Evolutionary conservation across 2,888 invertebrate genomes (phyloP).

Genomic region (Drosophila formosana): DNA sequence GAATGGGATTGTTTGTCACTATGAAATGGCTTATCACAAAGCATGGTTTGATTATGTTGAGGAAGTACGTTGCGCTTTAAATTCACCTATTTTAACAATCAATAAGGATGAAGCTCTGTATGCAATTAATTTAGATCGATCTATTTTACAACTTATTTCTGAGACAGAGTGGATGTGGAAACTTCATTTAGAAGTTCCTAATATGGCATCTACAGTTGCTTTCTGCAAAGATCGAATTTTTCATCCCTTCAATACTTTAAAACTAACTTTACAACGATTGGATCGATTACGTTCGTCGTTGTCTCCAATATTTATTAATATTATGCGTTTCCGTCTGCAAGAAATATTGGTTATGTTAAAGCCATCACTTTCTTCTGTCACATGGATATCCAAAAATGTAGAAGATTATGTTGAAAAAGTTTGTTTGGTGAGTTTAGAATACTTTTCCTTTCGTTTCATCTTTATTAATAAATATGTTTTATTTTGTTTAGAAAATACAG

Average conservation of each 20-base stretch:
- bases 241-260: constrained; percentile 87
- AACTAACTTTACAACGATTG: constrained; percentile 88
- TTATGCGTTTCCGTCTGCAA: constrained; percentile 89
- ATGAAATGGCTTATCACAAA: constrained; percentile 92
- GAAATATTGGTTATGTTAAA: constrained; percentile 90
- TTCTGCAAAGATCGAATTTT: constrained; percentile 90
- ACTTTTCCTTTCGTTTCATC: neutral
- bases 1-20: constrained; percentile 92
- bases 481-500: constrained; percentile 64
- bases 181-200: constrained; percentile 91
- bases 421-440: constrained; percentile 15
- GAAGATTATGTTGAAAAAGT: constrained; percentile 85
- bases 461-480: neutral
- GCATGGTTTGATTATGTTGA: constrained; percentile 92
- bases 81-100: constrained; percentile 89
- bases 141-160: constrained; percentile 89
- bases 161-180: constrained; percentile 94
- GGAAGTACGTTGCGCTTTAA: constrained; percentile 88
- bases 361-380: constrained; percentile 91
- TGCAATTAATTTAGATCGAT: constrained; percentile 90
- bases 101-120: constrained; percentile 89
- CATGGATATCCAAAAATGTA: constrained; percentile 92
- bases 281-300: constrained; percentile 86
- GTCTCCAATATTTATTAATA: constrained; percentile 87
- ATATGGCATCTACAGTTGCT: constrained; percentile 90